Evolutionary conservation across 2,113 vertebrate genomes (phyloP).

Genomic region (Hucho hucho): DNA sequence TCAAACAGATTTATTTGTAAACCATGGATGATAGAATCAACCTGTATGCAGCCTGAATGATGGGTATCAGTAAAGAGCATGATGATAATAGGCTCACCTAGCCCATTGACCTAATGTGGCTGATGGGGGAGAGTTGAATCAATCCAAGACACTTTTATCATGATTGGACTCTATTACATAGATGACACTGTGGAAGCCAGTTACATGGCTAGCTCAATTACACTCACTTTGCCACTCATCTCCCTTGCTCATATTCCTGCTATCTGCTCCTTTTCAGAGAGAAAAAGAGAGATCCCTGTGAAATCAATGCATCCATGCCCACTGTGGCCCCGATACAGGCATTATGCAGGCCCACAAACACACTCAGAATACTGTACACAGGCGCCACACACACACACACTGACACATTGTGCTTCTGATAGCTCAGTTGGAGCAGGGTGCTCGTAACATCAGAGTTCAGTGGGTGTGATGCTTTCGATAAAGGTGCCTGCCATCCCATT

Average conservation of each 20-base stretch:
- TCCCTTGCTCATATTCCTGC: not conserved
- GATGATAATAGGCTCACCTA: conserved; percentile 63
- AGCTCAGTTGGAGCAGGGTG: not conserved
- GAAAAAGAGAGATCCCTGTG: conserved; percentile 6
- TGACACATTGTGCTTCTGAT: not conserved
- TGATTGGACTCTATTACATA: conserved; percentile 65
- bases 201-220: conserved; percentile 45
- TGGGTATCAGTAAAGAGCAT: conserved; percentile 57
- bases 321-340: conserved; percentile 8
- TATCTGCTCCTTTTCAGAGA: conserved; percentile 35
- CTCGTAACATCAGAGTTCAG: not conserved
- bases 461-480: not conserved
- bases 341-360: not conserved
- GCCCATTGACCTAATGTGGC: conserved; percentile 61
- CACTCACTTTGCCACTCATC: conserved; percentile 12
- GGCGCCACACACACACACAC: conserved; percentile 11
- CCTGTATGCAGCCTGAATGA: conserved; percentile 30
- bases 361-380: not conserved
- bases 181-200: conserved; percentile 50
- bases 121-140: conserved; percentile 62
- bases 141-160: conserved; percentile 67
- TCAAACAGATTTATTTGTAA: too few relatives aligned
- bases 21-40: conserved; percentile 1
- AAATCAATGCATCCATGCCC: conserved; percentile 23
- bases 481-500: not conserved